Base-by-base conservation (phyloP, 2,113 vertebrate genomes). In the Callocephalon fimbriatum region DNA sequence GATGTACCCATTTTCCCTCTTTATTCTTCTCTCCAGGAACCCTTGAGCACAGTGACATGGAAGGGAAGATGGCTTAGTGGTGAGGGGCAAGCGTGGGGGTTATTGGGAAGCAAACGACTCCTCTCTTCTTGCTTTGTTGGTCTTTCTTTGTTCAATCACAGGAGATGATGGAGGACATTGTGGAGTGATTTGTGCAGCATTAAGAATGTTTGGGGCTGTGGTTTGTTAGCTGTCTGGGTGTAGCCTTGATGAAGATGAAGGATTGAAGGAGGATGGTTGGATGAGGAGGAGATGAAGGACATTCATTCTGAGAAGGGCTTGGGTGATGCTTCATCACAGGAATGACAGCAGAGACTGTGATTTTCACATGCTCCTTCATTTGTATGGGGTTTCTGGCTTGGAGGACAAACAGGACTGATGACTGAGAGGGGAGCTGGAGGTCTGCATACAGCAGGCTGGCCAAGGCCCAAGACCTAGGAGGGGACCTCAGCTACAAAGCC, bases 231-330 rank as follows among this genome's bases (percentile, higher is more conserved):
- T 92, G 88, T 74, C 94, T 90, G 23, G 42, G 31, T 65, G 79
- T 66, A 94, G 76, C 94, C 94, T 88, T 95, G 94, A 85, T 89
- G 88, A 86, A 96, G 94, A 95, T 72, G 92, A 95, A 95, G 79
- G 65, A 70, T 35, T 56, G 61, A 78, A 87, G 68, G 37, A 89
- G 25, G 14, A 44, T 1, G 12, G 73, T 40, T 40, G 40, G 40
- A 40, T 40, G 40, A 40, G 40, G 40, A 40, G 40, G 12, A 40
- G 40, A 40, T 40, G 40, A 40, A 40, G 40, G 40, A 29, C 78
- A 53, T 95, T 92, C 87, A 92, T 95, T 67, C 62, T 50, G 83
- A 87, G 88, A 73, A 84, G 58, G n/a, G 37, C 14, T 68, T 1
- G 3, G 40, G 27, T 50, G 45, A 92, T 73, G 83, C 37, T 92